Evolutionary conservation across 2,113 vertebrate species (phyloP).

Genomic region (Jacana jacana): DNA sequence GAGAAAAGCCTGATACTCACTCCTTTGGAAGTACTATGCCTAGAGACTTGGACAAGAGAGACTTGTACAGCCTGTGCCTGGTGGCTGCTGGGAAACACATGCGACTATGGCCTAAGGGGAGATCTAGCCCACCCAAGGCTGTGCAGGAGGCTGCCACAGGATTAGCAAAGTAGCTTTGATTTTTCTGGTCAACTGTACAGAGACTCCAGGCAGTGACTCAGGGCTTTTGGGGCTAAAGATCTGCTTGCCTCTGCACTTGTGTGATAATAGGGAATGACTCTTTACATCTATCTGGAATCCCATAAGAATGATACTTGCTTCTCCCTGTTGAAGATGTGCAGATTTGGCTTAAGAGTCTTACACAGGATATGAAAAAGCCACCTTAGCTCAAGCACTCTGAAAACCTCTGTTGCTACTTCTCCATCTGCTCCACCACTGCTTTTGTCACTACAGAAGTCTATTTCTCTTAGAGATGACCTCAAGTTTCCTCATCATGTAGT

Average conservation of each 20-base stretch:
- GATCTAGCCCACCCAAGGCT: neutral
- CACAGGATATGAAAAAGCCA: neutral
- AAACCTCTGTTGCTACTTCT: neutral
- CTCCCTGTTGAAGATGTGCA: neutral
- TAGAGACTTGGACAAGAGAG: neutral
- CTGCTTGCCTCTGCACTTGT: neutral
- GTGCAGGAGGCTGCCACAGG: accelerated
- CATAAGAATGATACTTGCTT: accelerated
- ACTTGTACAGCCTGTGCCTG: neutral
- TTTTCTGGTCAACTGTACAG: neutral
- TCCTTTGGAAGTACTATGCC: neutral
- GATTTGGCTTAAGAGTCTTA: neutral
- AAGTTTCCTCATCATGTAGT: neutral
- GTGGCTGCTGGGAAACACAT: accelerated
- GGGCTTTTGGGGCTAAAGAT: neutral
- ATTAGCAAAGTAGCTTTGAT: accelerated
- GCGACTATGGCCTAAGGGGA: no score
- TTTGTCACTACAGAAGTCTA: neutral
- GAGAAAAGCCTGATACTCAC: neutral
- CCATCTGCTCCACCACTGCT: neutral
- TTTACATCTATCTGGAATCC: neutral
- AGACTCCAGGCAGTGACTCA: neutral
- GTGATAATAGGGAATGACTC: neutral
- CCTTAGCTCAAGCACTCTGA: neutral
- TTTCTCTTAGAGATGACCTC: neutral